Evolutionary conservation across 1,140 invertebrate species (phyloP).

Genomic region (Pseudomyrmex sp.): DNA sequence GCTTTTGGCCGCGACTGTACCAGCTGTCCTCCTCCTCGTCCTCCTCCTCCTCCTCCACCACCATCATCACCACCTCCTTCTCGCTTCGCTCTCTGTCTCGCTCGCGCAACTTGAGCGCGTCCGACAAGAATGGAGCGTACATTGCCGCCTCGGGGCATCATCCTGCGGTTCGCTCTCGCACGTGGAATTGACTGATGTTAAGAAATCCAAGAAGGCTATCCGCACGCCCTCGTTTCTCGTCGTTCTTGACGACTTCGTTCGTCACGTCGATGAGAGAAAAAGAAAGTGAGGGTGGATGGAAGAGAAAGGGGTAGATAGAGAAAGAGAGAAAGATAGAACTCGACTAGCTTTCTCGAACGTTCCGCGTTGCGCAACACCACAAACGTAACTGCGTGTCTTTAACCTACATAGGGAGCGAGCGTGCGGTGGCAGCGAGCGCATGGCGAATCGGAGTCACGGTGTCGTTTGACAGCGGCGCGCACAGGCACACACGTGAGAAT

Average conservation of each 20-base stretch:
- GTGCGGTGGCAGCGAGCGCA: constrained; percentile 17
- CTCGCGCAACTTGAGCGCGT: background rate
- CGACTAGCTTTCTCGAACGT: background rate
- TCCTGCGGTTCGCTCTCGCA: constrained; percentile 37
- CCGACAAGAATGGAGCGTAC: background rate
- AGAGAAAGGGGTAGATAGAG: no score
- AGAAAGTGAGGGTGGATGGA: no score
- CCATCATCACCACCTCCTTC: background rate
- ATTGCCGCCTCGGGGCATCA: constrained; percentile 12
- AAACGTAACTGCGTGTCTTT: constrained; percentile 68
- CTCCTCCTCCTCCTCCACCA: background rate
- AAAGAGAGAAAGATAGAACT: no score
- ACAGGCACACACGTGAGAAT: constrained; percentile 69
- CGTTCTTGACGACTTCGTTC: background rate
- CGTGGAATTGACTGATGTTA: constrained; percentile 19
- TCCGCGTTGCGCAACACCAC: constrained; percentile 63
- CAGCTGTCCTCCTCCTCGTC: constrained; percentile 46
- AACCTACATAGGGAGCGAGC: constrained; percentile 62
- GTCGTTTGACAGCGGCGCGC: constrained; percentile 67
- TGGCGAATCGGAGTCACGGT: constrained; percentile 63
- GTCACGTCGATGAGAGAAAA: background rate
- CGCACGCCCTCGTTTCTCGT: background rate
- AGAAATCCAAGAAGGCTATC: constrained; percentile 8
- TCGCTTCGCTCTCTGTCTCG: background rate
- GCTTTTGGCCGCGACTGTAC: constrained; percentile 79